Conservation (phyloP, 2,888 invertebrate genomes). For the Megalurothrips usitatus region DNA sequence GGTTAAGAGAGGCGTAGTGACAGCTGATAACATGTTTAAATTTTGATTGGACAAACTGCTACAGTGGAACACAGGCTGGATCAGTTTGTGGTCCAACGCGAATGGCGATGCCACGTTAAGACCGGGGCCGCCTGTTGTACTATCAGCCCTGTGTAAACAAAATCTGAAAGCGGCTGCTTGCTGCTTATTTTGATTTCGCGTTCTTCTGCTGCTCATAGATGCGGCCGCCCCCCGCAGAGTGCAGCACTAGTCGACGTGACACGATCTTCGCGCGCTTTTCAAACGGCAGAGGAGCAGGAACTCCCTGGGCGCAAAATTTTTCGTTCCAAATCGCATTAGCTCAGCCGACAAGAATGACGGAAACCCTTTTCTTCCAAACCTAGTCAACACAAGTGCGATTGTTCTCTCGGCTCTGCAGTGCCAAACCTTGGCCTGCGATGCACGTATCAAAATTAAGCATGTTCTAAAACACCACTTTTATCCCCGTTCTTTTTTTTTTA, state of each 20-base stretch:
- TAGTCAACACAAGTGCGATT: no score
- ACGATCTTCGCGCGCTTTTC: not conserved
- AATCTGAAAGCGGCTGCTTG: not conserved
- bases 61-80: no score
- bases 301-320: no score
- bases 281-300: not conserved
- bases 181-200: not conserved
- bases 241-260: not conserved
- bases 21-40: not conserved
- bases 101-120: not conserved
- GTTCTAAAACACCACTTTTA: no score
- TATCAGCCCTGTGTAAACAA: slow-evolving; percentile 1
- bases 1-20: not conserved
- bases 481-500: no score
- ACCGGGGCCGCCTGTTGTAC: not conserved
- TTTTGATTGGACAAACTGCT: not conserved
- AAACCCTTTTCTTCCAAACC: no score
- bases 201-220: not conserved
- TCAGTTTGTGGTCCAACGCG: no score
- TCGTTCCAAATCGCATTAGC: no score
- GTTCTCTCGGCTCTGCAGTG: no score
- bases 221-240: not conserved
- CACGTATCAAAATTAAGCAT: no score
- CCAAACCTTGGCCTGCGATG: no score
- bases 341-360: no score